Evolutionary conservation across 2,797 vertebrate species (phyloP).

Genomic region (Choloepus didactylus): DNA sequence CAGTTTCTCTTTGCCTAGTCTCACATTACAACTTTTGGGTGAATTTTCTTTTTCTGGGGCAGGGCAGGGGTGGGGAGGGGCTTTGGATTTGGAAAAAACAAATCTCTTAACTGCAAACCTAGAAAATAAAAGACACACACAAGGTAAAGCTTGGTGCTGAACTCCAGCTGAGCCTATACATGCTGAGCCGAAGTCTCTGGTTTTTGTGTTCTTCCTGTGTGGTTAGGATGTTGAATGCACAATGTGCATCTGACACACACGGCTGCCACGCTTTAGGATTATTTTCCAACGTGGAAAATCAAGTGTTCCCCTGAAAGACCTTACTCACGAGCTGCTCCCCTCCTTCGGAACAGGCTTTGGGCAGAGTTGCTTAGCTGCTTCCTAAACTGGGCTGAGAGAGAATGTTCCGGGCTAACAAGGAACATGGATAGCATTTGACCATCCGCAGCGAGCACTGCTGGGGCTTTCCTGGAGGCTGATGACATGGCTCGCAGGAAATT

Average conservation of each 20-base stretch:
- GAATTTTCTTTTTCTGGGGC: background rate
- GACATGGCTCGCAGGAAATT: background rate
- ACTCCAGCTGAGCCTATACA: background rate
- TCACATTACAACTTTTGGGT: constrained; percentile 35
- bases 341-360: background rate
- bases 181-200: background rate
- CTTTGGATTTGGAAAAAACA: background rate
- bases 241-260: background rate
- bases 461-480: background rate
- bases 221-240: background rate
- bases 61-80: background rate
- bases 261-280: background rate
- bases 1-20: constrained; percentile 1
- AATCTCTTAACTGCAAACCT: background rate
- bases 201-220: no score
- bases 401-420: background rate
- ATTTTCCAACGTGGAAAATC: background rate
- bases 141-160: background rate
- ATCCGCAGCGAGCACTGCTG: fast-evolving
- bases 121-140: background rate
- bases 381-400: background rate
- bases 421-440: background rate
- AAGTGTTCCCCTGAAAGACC: background rate
- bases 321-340: background rate
- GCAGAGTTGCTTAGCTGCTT: background rate